These are phyloP conservation scores for Apodemia hepburni DNA, from an alignment of 2,888 invertebrate species.

Conservation along the genomic window DNA sequence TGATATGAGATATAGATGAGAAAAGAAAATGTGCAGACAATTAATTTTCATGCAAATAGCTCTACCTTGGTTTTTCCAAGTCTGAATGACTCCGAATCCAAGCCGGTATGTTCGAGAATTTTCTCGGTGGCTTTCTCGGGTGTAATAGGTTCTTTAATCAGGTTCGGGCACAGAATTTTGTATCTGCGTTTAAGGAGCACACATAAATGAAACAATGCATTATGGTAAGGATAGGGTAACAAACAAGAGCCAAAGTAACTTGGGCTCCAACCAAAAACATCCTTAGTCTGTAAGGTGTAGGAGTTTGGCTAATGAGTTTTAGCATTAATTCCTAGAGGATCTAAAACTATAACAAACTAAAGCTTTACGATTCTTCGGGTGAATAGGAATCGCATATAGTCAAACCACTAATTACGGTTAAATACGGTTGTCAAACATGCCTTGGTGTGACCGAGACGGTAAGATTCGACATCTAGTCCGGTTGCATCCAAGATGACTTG, in stretches of 20 bases:
- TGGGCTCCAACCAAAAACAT: conserved; percentile 56
- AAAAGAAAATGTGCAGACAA: conserved; percentile 16
- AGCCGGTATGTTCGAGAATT: conserved; percentile 90
- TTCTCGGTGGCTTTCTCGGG: conserved; percentile 89
- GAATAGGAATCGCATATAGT: conserved; percentile 42
- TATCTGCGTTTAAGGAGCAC: conserved; percentile 89
- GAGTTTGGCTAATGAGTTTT: conserved; percentile 39
- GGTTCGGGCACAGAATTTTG: conserved; percentile 99
- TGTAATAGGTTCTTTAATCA: conserved; percentile 85
- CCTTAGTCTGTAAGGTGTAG: conserved; percentile 40
- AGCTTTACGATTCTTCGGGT: conserved; percentile 48
- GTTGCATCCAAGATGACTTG: conserved; percentile 90
- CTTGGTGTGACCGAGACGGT: conserved; percentile 99
- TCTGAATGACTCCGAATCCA: conserved; percentile 96
- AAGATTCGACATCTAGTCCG: conserved; percentile 93
- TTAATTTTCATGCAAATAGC: conserved; percentile 31
- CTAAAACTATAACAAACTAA: conserved; percentile 49
- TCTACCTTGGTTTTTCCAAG: conserved; percentile 97
- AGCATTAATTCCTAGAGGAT: conserved; percentile 51
- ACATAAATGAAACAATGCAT: conserved; percentile 55
- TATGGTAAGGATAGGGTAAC: conserved; percentile 44
- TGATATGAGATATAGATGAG: not conserved
- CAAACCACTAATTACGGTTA: conserved; percentile 63
- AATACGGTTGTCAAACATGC: conserved; percentile 82
- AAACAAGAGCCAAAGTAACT: conserved; percentile 57